Base-by-base conservation (phyloP, 2,888 invertebrate species). In the Trichacis sp. region DNA sequence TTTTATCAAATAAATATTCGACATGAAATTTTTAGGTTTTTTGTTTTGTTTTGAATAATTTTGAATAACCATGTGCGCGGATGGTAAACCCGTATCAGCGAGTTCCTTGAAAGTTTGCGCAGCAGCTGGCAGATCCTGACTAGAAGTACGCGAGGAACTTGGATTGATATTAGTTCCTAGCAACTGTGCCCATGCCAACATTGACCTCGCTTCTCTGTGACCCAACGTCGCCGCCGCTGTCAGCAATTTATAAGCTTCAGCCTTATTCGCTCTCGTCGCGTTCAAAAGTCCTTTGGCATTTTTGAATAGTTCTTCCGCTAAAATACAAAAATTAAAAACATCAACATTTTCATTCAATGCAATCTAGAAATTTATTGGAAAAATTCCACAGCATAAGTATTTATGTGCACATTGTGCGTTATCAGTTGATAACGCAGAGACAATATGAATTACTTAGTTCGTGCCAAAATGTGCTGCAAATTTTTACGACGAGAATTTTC, bases 61-160 rank as follows among this genome's bases (percentile, higher is more conserved):
- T n/a, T n/a, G n/a, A n/a, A n/a, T n/a, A n/a, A 93, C 96, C 88
- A 96, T 92, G 85, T 98, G 97, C 9, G 95, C 97, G 76, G 94
- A 93, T 1, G 95, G 91, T 53, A 93, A 88, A 0, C 98, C 98
- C 30, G 88, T 86, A 6, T 89, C 89, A 0, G 92, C 91, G 33
- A 97, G 86, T 72, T 89, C 89, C 62, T 91, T 88, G 78, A 98
- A 97, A 69, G 92, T 91, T 42, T 88, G 85, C 74, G 88, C 89
- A 0, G 97, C 96, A 55, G 89, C 89, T 6, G 90, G 87, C 60
- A 96, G 86, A 82, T 97, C 92, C 73, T 95, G 90, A 38, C 89
- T 88, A 52, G 76, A 77, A 18, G 73, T 64, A 19, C 72, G 69
- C 0, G 74, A 70, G 11, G 78, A 71, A 8, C 73, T 68, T 11